A percentile compares a stretch with the other conserved stretches of the same genome.
Conservation (phyloP, 2,888 invertebrate species). For the Nymphalis polychloros region DNA sequence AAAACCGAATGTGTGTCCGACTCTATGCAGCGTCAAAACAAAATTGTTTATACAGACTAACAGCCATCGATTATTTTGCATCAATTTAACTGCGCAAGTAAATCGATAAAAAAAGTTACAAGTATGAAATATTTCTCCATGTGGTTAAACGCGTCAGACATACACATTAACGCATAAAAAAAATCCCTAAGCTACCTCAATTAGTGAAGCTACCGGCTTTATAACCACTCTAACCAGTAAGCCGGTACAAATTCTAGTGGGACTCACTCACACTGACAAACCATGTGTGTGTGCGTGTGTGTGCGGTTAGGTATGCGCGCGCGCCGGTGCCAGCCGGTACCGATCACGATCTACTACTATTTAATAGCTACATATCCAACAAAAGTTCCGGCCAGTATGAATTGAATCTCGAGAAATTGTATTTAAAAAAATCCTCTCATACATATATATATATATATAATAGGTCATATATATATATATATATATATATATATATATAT, state of each 20-base stretch:
- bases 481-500: no score
- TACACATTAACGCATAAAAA: background rate
- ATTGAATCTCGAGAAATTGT: background rate
- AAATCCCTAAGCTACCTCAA: background rate
- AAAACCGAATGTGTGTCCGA: no score
- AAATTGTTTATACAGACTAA: no score
- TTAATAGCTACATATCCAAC: conserved; percentile 5
- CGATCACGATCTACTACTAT: conserved; percentile 39
- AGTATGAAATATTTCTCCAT: no score
- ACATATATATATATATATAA: background rate
- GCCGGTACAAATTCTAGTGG: no score
- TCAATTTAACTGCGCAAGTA: no score
- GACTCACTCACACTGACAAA: background rate
- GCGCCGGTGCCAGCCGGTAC: conserved; percentile 44
- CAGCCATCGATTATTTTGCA: no score
- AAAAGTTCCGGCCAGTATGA: conserved; percentile 21
- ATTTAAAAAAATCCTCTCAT: background rate
- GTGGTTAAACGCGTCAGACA: background rate
- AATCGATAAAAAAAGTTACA: no score
- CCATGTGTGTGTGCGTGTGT: background rate
- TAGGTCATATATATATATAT: no score
- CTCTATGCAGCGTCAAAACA: no score
- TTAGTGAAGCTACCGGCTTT: conserved; percentile 1
- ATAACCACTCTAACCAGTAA: no score
- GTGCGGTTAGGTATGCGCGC: conserved; percentile 28